Evolutionary conservation across 2,113 vertebrate species (phyloP), one percentile per base, ranked within the genome.

Genomic region (Petrocephalus microphthalmus): DNA sequence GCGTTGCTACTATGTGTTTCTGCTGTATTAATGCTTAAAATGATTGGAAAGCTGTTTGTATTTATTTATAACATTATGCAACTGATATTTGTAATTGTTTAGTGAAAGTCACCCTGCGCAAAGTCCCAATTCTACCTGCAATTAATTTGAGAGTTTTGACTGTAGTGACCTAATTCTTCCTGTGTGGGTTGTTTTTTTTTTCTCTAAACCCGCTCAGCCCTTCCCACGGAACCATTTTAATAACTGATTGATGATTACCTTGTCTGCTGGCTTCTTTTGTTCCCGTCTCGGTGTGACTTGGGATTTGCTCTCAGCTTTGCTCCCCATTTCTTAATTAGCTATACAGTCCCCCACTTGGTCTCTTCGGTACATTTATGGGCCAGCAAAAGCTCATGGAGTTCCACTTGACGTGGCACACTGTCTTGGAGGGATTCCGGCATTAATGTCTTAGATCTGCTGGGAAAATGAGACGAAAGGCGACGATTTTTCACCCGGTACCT

Each of bases 171-270:
- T 78, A 78, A 78, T 42, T 78, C 71, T 10, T 78, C 33, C 20
- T 47, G 81, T n/a, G 81, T 49, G 45, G 33, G 78, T 47, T 8
- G 11, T 51, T 71, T 87, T 82, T 78, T 78, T 54, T 74, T 42
- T 42, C 42, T 42, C 53, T 84, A 83, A 83, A 67, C 17, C 2
- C 60, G 45, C 57, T 47, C 82, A 47, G 20, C 20, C 49, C 22
- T 87, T 85, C 88, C 33, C 47, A 67, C 86, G 52, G 82, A 74
- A 57, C 87, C 57, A 86, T 84, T 56, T 84, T 45, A 78, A 88
- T 47, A 90, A 88, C 11, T 89, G 88, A 91, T 45, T 88, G 87
- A 86, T 87, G 71, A 87, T 91, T 88, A 89, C 88, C 90, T 88
- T 90, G 90, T 89, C 90, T 92, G 85, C 89, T 87, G 90, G 89